Conservation (phyloP, 2,113 vertebrate genomes). For the Elgaria multicarinata region DNA sequence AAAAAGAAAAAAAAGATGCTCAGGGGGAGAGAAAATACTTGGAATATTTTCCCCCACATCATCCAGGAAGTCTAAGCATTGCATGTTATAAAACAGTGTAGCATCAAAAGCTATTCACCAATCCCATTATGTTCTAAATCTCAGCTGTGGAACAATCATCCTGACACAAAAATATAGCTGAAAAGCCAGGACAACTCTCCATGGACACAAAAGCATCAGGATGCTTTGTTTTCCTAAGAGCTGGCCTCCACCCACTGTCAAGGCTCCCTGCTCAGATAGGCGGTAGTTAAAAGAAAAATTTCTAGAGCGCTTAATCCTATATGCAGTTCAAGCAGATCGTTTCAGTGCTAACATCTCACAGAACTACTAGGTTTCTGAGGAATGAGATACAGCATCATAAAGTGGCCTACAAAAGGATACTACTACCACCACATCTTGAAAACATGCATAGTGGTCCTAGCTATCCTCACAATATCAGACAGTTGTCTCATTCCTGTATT, state of each 20-base stretch:
- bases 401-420: not conserved
- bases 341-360: not conserved
- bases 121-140: not conserved
- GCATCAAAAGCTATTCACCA: not conserved
- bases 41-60: not conserved
- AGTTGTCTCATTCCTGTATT: accelerated
- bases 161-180: not conserved
- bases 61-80: not conserved
- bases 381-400: not conserved
- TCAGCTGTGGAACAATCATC: constrained; percentile 2
- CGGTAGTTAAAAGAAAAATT: not conserved
- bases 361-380: not conserved
- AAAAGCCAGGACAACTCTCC: not conserved
- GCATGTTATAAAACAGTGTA: not conserved
- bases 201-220: not conserved
- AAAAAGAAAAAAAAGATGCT: no score
- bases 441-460: accelerated
- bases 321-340: not conserved
- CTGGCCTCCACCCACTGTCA: not conserved
- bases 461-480: accelerated
- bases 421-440: accelerated
- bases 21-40: not conserved
- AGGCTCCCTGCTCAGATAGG: accelerated
- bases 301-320: not conserved
- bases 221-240: not conserved